Conservation (phyloP, 2,888 invertebrate species). For the Seira musarum region DNA sequence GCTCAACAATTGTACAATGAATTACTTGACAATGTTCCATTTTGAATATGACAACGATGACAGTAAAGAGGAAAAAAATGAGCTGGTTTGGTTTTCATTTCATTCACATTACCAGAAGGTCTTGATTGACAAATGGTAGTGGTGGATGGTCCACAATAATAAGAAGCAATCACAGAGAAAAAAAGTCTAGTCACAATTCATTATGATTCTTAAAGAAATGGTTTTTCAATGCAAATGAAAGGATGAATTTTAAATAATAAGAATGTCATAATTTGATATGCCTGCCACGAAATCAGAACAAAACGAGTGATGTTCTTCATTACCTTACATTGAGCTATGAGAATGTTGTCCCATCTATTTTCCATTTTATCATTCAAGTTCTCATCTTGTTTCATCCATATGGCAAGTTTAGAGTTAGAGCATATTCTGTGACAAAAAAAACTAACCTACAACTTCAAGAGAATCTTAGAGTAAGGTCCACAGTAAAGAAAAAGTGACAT, state of each 20-base stretch:
- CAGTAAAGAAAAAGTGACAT: background rate
- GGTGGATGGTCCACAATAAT: slow-evolving; percentile 15
- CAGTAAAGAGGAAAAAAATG: slow-evolving; percentile 24
- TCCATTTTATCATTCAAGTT: slow-evolving; percentile 17
- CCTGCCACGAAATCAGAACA: slow-evolving; percentile 21
- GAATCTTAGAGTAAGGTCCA: slow-evolving; percentile 41
- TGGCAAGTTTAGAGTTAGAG: background rate
- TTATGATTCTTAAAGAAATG: slow-evolving; percentile 17
- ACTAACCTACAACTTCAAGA: slow-evolving; percentile 44
- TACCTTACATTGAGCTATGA: background rate
- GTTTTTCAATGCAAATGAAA: slow-evolving; percentile 34
- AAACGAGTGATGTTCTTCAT: slow-evolving; percentile 5
- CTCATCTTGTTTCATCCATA: background rate
- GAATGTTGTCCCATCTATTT: slow-evolving; percentile 19
- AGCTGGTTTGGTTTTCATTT: slow-evolving; percentile 30
- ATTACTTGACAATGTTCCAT: background rate
- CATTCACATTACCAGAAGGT: background rate
- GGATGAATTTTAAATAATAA: slow-evolving; percentile 3
- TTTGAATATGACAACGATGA: slow-evolving; percentile 6
- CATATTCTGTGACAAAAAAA: slow-evolving; percentile 7
- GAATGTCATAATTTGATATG: slow-evolving; percentile 17
- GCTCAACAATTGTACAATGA: background rate
- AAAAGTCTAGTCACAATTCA: slow-evolving; percentile 9
- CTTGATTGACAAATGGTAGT: slow-evolving; percentile 55
- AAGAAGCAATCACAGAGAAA: slow-evolving; percentile 20